Conservation (phyloP, 2,888 invertebrate genomes). For the Aphidius colemani region DNA sequence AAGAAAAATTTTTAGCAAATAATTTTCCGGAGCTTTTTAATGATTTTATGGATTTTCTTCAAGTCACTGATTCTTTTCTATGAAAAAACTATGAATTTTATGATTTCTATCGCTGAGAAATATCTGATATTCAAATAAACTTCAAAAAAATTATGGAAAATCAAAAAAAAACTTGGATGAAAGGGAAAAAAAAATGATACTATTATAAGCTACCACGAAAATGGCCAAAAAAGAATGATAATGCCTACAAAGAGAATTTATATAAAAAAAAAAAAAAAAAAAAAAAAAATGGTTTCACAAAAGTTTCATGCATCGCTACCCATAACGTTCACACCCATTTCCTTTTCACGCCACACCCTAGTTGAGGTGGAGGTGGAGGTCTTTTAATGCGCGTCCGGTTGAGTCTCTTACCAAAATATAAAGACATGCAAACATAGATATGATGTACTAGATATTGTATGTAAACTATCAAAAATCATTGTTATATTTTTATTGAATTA, state of each 20-base stretch:
- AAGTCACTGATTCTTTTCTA: too few species aligned
- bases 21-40: too few species aligned
- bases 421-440: conserved; percentile 17
- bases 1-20: too few species aligned
- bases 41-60: too few species aligned
- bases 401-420: conserved; percentile 15
- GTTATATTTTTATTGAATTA: too few species aligned
- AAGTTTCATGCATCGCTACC: conserved; percentile 54
- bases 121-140: too few species aligned
- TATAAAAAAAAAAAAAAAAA: neutral
- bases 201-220: conserved; percentile 13
- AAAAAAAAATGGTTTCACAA: conserved; percentile 16
- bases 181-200: too few species aligned
- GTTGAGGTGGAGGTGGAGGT: conserved; percentile 14
- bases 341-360: conserved; percentile 61
- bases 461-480: too few species aligned
- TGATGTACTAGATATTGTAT: conserved; percentile 10
- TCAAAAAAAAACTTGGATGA: conserved; percentile 8
- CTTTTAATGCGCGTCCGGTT: conserved; percentile 17
- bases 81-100: too few species aligned
- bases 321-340: conserved; percentile 59
- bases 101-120: too few species aligned
- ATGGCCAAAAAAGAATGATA: conserved; percentile 26
- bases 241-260: neutral
- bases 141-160: neutral